These are phyloP conservation scores for Antedon mediterranea DNA, from an alignment of 53 echinoderm and acorn worm species.

Conservation along the genomic window DNA sequence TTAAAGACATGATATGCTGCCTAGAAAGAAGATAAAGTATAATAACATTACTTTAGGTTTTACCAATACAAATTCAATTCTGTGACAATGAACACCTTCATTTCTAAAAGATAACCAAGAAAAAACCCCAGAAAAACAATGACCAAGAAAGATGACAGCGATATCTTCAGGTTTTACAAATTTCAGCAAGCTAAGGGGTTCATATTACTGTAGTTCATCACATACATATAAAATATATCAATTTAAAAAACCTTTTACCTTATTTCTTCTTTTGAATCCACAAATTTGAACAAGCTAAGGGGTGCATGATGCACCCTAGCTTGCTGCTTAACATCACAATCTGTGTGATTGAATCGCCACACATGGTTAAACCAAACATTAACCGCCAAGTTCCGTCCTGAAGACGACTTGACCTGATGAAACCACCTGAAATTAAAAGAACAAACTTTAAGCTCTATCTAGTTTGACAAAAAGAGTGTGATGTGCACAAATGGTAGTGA, in stretches of 20 bases:
- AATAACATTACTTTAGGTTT: too few relatives aligned
- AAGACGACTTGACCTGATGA: slow-evolving; percentile 57
- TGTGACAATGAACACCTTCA: too few relatives aligned
- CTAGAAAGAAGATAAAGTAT: background rate
- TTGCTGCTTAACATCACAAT: slow-evolving; percentile 25
- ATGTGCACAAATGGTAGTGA: too few relatives aligned
- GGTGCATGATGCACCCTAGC: slow-evolving; percentile 35
- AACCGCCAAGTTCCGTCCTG: slow-evolving; percentile 74
- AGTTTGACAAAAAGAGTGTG: too few relatives aligned
- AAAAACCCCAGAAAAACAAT: too few relatives aligned
- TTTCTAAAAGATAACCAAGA: too few relatives aligned
- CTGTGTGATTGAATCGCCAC: slow-evolving; percentile 28
- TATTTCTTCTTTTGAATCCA: slow-evolving; percentile 26
- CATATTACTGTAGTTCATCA: too few relatives aligned
- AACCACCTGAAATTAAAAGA: slow-evolving; percentile 83
- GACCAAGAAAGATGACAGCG: too few relatives aligned
- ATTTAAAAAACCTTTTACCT: slow-evolving; percentile 46
- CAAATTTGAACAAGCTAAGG: slow-evolving; percentile 31
- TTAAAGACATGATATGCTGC: background rate
- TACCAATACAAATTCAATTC: too few relatives aligned
- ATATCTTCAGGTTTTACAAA: too few relatives aligned
- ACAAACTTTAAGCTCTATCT: too few relatives aligned
- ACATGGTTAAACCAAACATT: slow-evolving; percentile 84
- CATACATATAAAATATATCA: too few relatives aligned
- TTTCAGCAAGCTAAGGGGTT: background rate